These are phyloP conservation scores for Bursaphelenchus okinawaensis DNA, from an alignment of 2,888 invertebrate species.

Conservation along the genomic window DNA sequence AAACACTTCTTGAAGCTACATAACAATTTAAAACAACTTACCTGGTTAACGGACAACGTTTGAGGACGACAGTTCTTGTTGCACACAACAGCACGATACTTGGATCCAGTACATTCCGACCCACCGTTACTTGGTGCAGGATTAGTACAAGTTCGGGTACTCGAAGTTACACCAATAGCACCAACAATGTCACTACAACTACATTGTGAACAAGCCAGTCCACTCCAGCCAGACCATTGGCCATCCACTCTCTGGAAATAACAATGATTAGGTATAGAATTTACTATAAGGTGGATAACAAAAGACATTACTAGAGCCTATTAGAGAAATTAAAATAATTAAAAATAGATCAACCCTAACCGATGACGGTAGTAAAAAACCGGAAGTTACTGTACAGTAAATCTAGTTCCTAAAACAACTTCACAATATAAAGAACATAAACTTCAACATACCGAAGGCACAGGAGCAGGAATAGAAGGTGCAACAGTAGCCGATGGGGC, in stretches of 20 bases:
- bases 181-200: slow-evolving; percentile 41
- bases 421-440: too few relatives aligned
- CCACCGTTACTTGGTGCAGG: slow-evolving; percentile 56
- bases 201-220: slow-evolving; percentile 46
- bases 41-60: slow-evolving; percentile 47
- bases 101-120: slow-evolving; percentile 47
- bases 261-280: too few relatives aligned
- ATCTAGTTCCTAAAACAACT: background rate
- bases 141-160: slow-evolving; percentile 44
- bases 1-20: too few relatives aligned
- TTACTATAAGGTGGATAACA: too few relatives aligned
- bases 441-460: slow-evolving; percentile 5
- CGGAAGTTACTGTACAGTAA: background rate
- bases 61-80: slow-evolving; percentile 34
- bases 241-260: slow-evolving; percentile 53
- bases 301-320: too few relatives aligned
- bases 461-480: slow-evolving; percentile 1
- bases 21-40: slow-evolving; percentile 18
- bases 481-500: background rate
- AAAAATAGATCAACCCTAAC: background rate
- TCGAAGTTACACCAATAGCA: slow-evolving; percentile 34
- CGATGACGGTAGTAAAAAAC: background rate
- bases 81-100: slow-evolving; percentile 47
- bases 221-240: slow-evolving; percentile 53
- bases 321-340: background rate